These are phyloP conservation scores for Habropoda laboriosa DNA, from an alignment of 1,140 invertebrate genomes.

Conservation along the genomic window DNA sequence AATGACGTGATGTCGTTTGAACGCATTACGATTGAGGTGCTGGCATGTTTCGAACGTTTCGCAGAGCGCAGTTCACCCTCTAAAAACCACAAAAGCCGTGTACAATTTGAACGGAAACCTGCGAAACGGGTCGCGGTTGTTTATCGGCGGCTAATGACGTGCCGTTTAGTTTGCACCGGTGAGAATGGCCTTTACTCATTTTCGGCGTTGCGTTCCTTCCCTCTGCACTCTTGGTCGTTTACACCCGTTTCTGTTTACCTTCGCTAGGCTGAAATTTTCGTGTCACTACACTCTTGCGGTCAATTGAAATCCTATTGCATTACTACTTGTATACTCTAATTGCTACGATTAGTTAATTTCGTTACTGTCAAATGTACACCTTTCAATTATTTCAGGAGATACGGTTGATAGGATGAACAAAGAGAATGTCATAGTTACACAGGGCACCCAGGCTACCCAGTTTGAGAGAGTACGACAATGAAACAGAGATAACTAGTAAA, in stretches of 20 bases:
- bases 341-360: conserved; percentile 23
- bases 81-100: background rate
- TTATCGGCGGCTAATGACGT: conserved; percentile 31
- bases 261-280: conserved; percentile 34
- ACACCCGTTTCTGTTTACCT: background rate
- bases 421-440: too few species aligned
- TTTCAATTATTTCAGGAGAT: too few species aligned
- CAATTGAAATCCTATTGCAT: conserved; percentile 29
- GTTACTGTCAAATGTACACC: conserved; percentile 5
- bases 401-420: too few species aligned
- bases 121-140: conserved; percentile 13
- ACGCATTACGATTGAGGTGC: too few species aligned
- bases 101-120: conserved; percentile 12
- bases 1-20: background rate
- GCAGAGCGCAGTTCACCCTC: background rate
- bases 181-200: conserved; percentile 42
- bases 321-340: background rate
- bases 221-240: conserved; percentile 12
- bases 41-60: background rate
- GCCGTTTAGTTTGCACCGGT: conserved; percentile 12
- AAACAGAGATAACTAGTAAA: too few species aligned
- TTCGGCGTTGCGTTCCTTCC: conserved; percentile 15
- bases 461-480: too few species aligned
- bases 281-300: conserved; percentile 18
- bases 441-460: too few species aligned